Percentiles rank a stretch among this genome's conserved stretches.
phyloP scores from a whole-genome alignment of 1,140 invertebrate species.

The Drosophila oshimai region DNA sequence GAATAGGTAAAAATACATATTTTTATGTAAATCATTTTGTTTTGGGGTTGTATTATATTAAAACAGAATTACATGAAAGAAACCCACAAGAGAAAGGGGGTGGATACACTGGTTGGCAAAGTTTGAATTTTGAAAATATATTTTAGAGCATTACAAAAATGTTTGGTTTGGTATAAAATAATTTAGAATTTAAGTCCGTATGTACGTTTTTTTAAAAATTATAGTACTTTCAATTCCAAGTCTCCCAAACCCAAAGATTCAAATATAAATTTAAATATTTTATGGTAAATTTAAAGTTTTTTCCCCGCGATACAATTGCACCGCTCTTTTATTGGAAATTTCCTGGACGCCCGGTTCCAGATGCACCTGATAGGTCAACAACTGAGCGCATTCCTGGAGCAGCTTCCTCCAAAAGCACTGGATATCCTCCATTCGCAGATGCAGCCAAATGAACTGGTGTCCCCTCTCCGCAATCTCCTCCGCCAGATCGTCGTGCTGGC shows the following conservation, averaged over 20 bases:
- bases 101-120: background rate
- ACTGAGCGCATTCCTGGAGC: conserved; percentile 89
- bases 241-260: too few relatives aligned
- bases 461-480: conserved; percentile 92
- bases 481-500: conserved; percentile 89
- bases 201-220: too few relatives aligned
- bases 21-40: too few relatives aligned
- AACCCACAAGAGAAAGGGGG: background rate
- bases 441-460: conserved; percentile 91
- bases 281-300: background rate
- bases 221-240: too few relatives aligned
- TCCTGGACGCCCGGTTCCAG: conserved; percentile 77
- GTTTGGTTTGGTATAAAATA: too few relatives aligned
- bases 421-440: conserved; percentile 92
- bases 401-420: conserved; percentile 94
- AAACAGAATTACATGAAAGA: too few relatives aligned
- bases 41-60: too few relatives aligned
- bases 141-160: too few relatives aligned
- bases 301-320: conserved; percentile 4
- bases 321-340: background rate
- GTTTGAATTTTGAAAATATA: background rate
- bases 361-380: conserved; percentile 88
- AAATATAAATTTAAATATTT: too few relatives aligned
- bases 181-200: too few relatives aligned
- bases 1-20: too few relatives aligned